Percentiles rank a stretch among this genome's conserved stretches.
phyloP scores from a whole-genome alignment of 2,797 vertebrate genomes.

The Eulemur coronatus region DNA sequence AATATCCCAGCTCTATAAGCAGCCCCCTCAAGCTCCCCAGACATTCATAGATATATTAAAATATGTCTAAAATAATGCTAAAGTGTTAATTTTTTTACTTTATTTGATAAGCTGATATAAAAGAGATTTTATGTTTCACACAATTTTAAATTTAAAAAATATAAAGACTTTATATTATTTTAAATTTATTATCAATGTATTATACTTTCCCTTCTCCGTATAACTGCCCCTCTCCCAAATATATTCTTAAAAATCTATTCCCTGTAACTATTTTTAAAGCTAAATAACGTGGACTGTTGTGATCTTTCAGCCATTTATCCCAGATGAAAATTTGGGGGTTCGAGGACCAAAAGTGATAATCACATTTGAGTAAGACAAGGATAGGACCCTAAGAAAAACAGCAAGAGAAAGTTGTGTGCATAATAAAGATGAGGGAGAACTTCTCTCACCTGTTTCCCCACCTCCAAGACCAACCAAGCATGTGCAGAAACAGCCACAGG shows the following conservation, averaged over 20 bases:
- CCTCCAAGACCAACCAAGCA: background rate
- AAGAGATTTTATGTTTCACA: background rate
- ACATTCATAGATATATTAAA: background rate
- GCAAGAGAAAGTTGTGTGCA: background rate
- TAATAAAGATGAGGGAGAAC: background rate
- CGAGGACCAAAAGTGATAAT: background rate
- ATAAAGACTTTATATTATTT: background rate
- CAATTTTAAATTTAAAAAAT: constrained; percentile 28
- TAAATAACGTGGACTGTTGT: background rate
- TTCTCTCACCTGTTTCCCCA: background rate
- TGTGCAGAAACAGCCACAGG: background rate
- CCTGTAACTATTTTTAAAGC: background rate
- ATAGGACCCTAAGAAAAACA: background rate
- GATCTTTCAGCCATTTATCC: background rate
- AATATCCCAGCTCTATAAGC: background rate
- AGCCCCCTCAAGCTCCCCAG: background rate
- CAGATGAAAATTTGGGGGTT: background rate
- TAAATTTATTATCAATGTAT: background rate
- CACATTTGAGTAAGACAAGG: background rate
- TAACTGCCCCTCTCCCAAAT: background rate
- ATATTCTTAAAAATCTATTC: background rate
- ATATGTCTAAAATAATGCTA: background rate
- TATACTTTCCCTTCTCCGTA: background rate
- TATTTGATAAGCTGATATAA: background rate
- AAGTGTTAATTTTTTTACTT: background rate